Evolutionary conservation across 35 echinoderm and acorn worm species (phyloP).

Genomic region (Nesometra sesokonis): DNA sequence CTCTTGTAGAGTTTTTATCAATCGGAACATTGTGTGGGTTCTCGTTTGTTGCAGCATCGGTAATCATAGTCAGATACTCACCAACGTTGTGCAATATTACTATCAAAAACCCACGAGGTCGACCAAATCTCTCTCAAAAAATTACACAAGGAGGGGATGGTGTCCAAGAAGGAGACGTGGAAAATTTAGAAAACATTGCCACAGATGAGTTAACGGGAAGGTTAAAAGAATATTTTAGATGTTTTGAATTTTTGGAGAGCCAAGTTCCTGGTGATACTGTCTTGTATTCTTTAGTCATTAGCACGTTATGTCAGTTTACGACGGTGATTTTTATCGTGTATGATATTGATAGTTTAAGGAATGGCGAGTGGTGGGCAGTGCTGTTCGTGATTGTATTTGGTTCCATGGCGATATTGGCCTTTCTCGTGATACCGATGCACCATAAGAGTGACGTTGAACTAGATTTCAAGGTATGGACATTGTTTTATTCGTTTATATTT

Average conservation of each 20-base stretch:
- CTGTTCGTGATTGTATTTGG: constrained; percentile 22
- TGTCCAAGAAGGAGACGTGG: neutral
- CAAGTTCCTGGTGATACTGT: neutral
- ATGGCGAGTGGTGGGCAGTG: constrained; percentile 28
- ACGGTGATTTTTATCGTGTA: neutral
- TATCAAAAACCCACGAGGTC: neutral
- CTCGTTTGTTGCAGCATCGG: constrained; percentile 19
- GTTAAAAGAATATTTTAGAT: constrained; percentile 14
- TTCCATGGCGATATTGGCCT: neutral
- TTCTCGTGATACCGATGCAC: constrained; percentile 36
- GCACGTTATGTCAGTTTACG: neutral
- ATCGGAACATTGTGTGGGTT: constrained; percentile 32
- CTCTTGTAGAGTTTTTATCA: constrained; percentile 34
- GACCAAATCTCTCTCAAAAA: neutral
- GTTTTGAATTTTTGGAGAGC: neutral
- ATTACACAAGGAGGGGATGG: neutral
- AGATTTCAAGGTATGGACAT: neutral
- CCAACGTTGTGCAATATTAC: neutral
- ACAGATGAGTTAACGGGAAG: neutral
- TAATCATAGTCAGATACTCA: constrained; percentile 37
- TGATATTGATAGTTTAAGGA: neutral
- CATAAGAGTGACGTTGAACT: constrained; percentile 17
- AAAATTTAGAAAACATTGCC: neutral
- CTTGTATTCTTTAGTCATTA: neutral
- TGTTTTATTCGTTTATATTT: too few species aligned